Evolutionary conservation across 2,888 invertebrate genomes (phyloP), one percentile per base, ranked within the genome.

Genomic region (Steinernema carpocapsae): DNA sequence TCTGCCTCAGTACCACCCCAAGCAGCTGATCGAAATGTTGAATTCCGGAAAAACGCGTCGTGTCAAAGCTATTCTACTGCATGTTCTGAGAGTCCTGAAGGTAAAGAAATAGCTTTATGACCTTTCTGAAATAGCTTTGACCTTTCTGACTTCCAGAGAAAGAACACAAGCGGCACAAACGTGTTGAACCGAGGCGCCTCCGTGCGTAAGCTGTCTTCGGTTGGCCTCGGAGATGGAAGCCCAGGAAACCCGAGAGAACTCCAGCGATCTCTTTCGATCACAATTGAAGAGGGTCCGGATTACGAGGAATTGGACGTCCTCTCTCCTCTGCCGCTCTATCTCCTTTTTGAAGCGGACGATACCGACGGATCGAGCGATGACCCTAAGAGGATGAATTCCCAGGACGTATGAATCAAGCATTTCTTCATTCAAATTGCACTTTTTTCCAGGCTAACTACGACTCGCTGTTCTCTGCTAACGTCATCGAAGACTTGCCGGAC

Each of bases 1-100:
- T 52, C 90, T 99, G 76, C 99, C 99, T 0, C 99, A 99, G 87
- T 99, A 99, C 88, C 99, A 99, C 89, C 99, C 99, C 0, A 97
- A 97, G 87, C 97, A 97, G 87, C 90, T 99, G 45, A 97, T 99
- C 94, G 99, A 99, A 87, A 89, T 99, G 48, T 91, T 99, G 37
- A 97, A 97, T 89, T 97, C 96, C 73, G 99, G 99, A 1, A 97
- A 96, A 90, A 96, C 95, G 82, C 91, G 94, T 85, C 94, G 97
- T 92, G 99, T 99, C 0, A 97, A 97, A 88, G 97, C 97, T 0
- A 99, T 99, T 79, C 91, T 99, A 56, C 93, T 95, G 0, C 97
- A 99, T 91, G 91, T 99, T 73, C 95, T 97, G 42, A 92, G 94
- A 89, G 94, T 90, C 81, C 85, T 90, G 42, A 83, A 82, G 76